Evolutionary conservation across 2,797 vertebrate genomes (phyloP).

Genomic region (Malurus splendens): DNA sequence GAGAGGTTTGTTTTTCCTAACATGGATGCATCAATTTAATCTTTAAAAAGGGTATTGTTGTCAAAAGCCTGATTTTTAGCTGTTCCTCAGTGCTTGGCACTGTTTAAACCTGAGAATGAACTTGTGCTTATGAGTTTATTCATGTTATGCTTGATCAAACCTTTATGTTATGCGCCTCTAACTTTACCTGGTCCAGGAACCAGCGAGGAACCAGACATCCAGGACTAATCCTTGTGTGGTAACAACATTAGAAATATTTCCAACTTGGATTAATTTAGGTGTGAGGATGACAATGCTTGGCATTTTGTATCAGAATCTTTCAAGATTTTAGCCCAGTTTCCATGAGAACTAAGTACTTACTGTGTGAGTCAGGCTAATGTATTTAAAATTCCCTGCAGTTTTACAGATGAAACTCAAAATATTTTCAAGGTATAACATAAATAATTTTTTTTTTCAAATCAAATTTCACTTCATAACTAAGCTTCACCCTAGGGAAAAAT

Average conservation of each 20-base stretch:
- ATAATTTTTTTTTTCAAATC: background rate
- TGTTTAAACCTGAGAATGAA: background rate
- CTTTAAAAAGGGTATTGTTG: background rate
- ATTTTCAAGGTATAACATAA: background rate
- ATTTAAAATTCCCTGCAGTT: background rate
- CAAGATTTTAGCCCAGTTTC: background rate
- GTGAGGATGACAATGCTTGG: background rate
- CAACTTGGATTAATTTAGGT: background rate
- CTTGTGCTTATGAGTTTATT: background rate
- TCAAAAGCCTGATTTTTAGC: background rate
- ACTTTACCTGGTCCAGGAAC: background rate
- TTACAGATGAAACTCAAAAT: background rate
- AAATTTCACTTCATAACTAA: background rate
- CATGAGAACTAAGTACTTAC: background rate
- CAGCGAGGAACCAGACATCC: background rate
- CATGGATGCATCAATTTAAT: background rate
- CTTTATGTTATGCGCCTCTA: background rate
- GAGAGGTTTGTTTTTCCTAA: background rate
- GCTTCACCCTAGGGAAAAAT: background rate
- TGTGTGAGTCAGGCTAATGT: background rate
- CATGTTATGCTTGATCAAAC: rapidly evolving
- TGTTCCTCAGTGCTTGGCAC: background rate
- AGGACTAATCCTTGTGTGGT: rapidly evolving
- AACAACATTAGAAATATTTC: background rate
- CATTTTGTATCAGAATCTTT: background rate